Evolutionary conservation across 2,888 invertebrate genomes (phyloP).

Genomic region (Punctoribates punctum): DNA sequence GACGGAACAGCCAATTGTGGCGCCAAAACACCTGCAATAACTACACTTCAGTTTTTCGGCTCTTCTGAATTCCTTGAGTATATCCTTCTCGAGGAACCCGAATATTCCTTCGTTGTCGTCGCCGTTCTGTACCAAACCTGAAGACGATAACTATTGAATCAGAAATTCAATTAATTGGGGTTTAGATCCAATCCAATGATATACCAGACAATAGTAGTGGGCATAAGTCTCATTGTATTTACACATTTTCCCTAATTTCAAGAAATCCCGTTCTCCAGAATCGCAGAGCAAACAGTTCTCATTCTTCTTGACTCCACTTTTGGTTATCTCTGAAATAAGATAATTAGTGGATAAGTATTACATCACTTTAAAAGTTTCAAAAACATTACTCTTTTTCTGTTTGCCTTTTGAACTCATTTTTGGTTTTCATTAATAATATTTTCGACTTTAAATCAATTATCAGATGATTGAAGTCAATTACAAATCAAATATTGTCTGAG

Average conservation of each 20-base stretch:
- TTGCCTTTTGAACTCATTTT: constrained; percentile 1
- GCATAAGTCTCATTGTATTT: not conserved
- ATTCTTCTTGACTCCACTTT: not conserved
- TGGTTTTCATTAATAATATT: not conserved
- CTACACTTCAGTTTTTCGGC: constrained; percentile 64
- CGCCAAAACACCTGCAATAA: constrained; percentile 64
- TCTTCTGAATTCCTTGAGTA: constrained; percentile 63
- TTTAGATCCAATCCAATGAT: not conserved
- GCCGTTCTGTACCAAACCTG: constrained; percentile 66
- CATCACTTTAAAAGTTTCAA: not conserved
- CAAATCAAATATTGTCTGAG: too few species aligned
- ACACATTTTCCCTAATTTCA: constrained; percentile 6
- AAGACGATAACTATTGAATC: constrained; percentile 62
- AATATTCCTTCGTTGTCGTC: constrained; percentile 66
- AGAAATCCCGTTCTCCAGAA: not conserved
- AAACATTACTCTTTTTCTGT: not conserved
- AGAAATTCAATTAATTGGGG: not conserved
- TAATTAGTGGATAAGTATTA: not conserved
- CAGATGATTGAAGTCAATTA: too few species aligned
- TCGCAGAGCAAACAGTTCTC: constrained; percentile 6
- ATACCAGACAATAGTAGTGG: constrained; percentile 42
- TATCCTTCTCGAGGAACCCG: constrained; percentile 69
- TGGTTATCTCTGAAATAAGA: not conserved
- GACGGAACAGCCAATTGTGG: constrained; percentile 68
- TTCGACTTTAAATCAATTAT: not conserved